Conservation (phyloP, 2,888 invertebrate genomes). For the Xylophagus ater region DNA sequence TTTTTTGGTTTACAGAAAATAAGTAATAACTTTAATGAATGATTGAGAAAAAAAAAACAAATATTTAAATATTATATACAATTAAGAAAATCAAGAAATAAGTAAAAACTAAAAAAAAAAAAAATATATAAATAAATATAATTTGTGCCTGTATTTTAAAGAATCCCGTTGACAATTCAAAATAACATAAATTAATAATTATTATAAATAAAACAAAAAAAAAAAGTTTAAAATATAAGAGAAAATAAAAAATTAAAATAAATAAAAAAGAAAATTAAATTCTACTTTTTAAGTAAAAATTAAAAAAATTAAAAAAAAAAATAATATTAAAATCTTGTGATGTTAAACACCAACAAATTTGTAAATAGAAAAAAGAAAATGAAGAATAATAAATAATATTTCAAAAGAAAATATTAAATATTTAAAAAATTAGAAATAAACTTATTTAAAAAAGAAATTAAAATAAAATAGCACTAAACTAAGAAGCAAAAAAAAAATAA, state of each 20-base stretch:
- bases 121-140: conserved; percentile 1
- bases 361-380: conserved; percentile 11
- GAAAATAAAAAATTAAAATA: background rate
- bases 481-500: too few relatives aligned
- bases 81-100: too few relatives aligned
- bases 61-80: too few relatives aligned
- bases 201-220: background rate
- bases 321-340: conserved; percentile 12
- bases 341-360: conserved; percentile 15
- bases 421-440: too few relatives aligned
- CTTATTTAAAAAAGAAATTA: too few relatives aligned
- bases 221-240: conserved; percentile 2
- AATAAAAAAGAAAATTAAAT: background rate
- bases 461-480: too few relatives aligned
- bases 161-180: conserved; percentile 7
- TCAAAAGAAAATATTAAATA: too few relatives aligned
- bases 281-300: background rate
- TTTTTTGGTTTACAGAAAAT: too few relatives aligned
- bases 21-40: too few relatives aligned
- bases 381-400: too few relatives aligned
- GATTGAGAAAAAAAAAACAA: too few relatives aligned
- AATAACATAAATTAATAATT: background rate
- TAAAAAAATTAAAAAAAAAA: conserved; percentile 1
- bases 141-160: conserved; percentile 10
- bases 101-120: background rate